Evolutionary conservation across 2,797 vertebrate genomes (phyloP).

Genomic region (Artibeus jamaicensis): DNA sequence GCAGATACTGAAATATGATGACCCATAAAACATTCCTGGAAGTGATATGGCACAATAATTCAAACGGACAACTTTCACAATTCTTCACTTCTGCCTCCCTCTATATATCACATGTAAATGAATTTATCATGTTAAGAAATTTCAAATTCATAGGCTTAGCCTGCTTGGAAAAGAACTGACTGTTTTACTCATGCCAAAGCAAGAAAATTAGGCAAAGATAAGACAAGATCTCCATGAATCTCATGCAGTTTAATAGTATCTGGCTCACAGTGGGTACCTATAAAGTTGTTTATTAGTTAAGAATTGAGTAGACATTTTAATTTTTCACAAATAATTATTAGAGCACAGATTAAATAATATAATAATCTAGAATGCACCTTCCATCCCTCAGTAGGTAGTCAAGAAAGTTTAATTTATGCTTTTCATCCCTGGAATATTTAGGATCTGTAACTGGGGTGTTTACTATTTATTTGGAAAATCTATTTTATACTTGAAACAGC

Average conservation of each 20-base stretch:
- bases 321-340: neutral
- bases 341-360: neutral
- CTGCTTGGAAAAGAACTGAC: neutral
- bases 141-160: neutral
- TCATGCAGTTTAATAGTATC: neutral
- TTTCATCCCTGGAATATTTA: neutral
- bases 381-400: neutral
- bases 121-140: slow-evolving; percentile 30
- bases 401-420: neutral
- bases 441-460: neutral
- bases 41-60: neutral
- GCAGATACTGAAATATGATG: slow-evolving; percentile 40
- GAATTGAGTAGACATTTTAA: neutral
- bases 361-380: neutral
- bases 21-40: neutral
- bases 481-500: neutral
- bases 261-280: neutral
- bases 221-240: neutral
- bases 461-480: neutral
- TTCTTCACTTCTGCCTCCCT: neutral
- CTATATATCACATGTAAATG: neutral
- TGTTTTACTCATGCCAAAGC: neutral
- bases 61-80: slow-evolving; percentile 9
- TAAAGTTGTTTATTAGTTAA: neutral
- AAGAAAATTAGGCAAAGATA: neutral